These are phyloP conservation scores for Folsomia manolachei DNA, from an alignment of 2,888 invertebrate species.

Conservation along the genomic window DNA sequence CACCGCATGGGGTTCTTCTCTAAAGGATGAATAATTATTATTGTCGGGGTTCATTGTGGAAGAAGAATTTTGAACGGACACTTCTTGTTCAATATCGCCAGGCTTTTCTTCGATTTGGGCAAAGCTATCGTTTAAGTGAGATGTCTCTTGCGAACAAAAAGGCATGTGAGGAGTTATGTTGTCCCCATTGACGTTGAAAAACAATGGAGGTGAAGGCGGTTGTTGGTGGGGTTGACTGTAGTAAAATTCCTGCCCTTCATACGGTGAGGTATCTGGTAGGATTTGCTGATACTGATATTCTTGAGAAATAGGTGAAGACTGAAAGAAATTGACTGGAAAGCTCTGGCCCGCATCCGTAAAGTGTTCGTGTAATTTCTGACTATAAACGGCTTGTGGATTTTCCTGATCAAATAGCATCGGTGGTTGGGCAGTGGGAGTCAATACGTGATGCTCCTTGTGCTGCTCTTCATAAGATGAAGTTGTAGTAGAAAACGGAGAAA, in stretches of 20 bases:
- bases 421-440: neutral
- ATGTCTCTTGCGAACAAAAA: no score
- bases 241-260: conserved; percentile 11
- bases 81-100: no score
- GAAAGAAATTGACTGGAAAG: conserved; percentile 13
- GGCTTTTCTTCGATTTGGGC: no score
- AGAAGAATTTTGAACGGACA: no score
- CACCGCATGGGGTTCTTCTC: no score
- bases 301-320: conserved; percentile 1
- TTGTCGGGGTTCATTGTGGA: no score
- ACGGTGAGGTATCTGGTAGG: neutral
- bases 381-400: neutral
- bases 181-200: conserved; percentile 19
- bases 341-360: conserved; percentile 13
- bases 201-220: conserved; percentile 1
- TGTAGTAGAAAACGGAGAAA: neutral
- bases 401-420: neutral
- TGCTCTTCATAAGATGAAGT: no score
- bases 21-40: no score
- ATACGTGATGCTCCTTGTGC: neutral
- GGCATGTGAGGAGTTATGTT: neutral
- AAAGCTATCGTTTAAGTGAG: no score
- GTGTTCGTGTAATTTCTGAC: neutral
- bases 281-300: conserved; percentile 4
- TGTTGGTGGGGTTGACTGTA: neutral